Conservation (phyloP, 1,140 invertebrate species). For the Antheraea mylitta region DNA sequence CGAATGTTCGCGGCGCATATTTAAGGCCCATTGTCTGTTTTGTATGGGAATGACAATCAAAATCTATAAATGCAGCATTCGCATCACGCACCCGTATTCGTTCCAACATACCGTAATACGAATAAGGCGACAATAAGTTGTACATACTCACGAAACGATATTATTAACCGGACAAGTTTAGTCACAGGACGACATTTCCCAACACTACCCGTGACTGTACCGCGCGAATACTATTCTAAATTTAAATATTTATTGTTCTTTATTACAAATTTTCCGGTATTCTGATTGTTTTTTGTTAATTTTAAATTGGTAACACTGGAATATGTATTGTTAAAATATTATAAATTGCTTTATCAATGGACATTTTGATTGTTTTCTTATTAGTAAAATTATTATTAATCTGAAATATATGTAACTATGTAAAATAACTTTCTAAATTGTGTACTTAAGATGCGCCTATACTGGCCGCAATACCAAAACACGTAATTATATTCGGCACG, state of each 20-base stretch:
- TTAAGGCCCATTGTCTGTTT: slow-evolving; percentile 59
- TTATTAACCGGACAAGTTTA: slow-evolving; percentile 54
- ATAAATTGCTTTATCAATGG: neutral
- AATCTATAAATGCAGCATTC: slow-evolving; percentile 52
- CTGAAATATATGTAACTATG: neutral
- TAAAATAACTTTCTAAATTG: slow-evolving; percentile 43
- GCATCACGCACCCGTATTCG: slow-evolving; percentile 65
- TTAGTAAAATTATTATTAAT: neutral
- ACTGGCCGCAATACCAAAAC: slow-evolving; percentile 36
- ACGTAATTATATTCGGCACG: slow-evolving; percentile 55
- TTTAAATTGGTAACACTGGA: neutral
- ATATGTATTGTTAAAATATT: neutral
- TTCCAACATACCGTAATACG: slow-evolving; percentile 73
- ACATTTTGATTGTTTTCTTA: neutral
- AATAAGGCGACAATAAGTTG: slow-evolving; percentile 62
- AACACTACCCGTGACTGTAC: slow-evolving; percentile 27
- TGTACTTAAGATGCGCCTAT: slow-evolving; percentile 24
- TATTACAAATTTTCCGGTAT: neutral
- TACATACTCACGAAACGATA: slow-evolving; percentile 41
- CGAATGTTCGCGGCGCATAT: slow-evolving; percentile 48
- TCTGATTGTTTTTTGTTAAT: neutral
- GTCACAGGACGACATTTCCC: slow-evolving; percentile 58
- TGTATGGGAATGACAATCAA: slow-evolving; percentile 56
- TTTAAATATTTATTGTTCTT: neutral
- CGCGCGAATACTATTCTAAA: slow-evolving; percentile 9